Evolutionary conservation across 23 tunicate species (phyloP), one percentile per base, ranked within the genome.

Genomic region (Halocynthia roretzi): DNA sequence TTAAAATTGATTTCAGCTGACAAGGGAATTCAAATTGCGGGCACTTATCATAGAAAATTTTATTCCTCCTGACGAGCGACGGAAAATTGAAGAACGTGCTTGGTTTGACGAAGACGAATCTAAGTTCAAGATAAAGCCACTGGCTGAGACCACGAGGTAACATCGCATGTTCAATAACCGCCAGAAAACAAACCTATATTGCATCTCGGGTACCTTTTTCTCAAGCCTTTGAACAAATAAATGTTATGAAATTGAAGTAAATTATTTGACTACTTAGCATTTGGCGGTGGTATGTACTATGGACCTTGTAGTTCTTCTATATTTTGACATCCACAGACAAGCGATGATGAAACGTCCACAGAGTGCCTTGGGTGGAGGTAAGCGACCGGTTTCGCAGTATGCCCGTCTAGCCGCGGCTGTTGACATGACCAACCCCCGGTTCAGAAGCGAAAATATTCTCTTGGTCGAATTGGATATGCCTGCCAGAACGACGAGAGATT

Each of bases 401-500:
- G 88, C 99, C 18, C 78, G 69, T 73, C 74, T 87, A 81, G 94
- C 91, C 5, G 94, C 99, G n/a, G 83, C 87, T 6, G 86, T 87
- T 6, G 99, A 86, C 19, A 76, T 71, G 48, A 8, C 20, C 9
- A 94, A 94, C 62, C 99, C 95, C 11, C 84, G 99, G 10, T 88
- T 84, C 52, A 60, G 83, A 54, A 62, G 82, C 54, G 99, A 94
- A 8, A 94, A 94, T 69, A 88, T 94, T 40, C 68, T 94, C n/a
- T 68, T 88, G 53, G 90, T 94, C 48, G 99, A 94, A 17, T 82
- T 94, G 58, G 99, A 94, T 76, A 82, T 94, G 90, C 99, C 99
- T 7, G 78, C 88, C 14, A 77, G 99, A 51, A 94, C 95, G 50
- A 94, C 99, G 0, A 81, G 80, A 40, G 99, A 94, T 72, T 94